Conservation (phyloP, 2,113 vertebrate genomes). For the Reinhardtius hippoglossoides region DNA sequence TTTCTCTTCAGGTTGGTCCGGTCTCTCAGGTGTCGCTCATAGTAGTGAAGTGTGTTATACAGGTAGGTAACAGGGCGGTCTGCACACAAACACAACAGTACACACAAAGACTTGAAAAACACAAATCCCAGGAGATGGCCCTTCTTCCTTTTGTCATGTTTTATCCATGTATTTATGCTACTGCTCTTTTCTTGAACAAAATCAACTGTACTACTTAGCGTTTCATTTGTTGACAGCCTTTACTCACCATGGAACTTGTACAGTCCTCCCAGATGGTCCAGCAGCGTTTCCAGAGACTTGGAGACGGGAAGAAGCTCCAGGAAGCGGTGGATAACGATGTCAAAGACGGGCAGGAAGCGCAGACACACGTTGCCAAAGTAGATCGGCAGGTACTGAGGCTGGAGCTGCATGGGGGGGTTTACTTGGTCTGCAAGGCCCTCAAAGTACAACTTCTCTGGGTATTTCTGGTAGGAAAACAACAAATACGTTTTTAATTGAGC, state of each 20-base stretch:
- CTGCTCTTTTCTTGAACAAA: not conserved
- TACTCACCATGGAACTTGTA: slow-evolving; percentile 98
- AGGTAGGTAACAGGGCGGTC: slow-evolving; percentile 98
- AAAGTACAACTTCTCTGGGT: slow-evolving; percentile 98
- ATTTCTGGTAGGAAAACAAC: slow-evolving; percentile 85
- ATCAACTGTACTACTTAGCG: not conserved
- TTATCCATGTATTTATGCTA: not conserved
- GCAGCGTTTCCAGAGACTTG: slow-evolving; percentile 95
- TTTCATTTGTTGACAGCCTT: not conserved
- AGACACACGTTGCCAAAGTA: slow-evolving; percentile 99
- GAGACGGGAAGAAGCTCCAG: slow-evolving; percentile 97
- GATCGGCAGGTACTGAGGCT: slow-evolving; percentile 96
- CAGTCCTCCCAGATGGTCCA: slow-evolving; percentile 96
- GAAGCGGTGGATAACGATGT: slow-evolving; percentile 99
- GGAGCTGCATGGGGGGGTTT: slow-evolving; percentile 94
- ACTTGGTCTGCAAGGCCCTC: slow-evolving; percentile 98
- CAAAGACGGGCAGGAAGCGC: slow-evolving; percentile 97
- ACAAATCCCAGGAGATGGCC: not conserved
- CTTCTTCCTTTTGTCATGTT: not conserved
- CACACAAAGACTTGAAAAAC: not conserved
- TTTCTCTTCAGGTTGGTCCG: slow-evolving; percentile 95
- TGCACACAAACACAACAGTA: slow-evolving; percentile 56
- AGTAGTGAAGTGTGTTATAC: slow-evolving; percentile 99
- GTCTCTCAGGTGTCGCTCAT: slow-evolving; percentile 93
- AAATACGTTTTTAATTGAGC: not conserved